Percentiles rank a stretch among this genome's conserved stretches.
phyloP scores from a whole-genome alignment of 2,888 invertebrate genomes.

The Drosophila emarginata region DNA sequence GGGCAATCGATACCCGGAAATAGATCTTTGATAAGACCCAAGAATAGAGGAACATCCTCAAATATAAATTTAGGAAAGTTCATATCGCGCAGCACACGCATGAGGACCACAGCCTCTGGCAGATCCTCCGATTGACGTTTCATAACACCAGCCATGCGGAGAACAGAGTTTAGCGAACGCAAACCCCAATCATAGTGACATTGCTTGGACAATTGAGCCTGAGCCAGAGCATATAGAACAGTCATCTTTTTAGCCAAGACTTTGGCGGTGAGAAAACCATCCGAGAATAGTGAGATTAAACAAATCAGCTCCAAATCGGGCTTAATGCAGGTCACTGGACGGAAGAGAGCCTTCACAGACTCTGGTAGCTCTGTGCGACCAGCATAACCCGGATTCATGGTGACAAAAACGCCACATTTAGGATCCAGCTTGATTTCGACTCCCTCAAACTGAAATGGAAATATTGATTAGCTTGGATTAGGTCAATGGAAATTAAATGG shows the following conservation, averaged over 20 bases:
- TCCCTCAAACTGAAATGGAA: conserved; percentile 88
- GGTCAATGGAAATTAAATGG: not conserved
- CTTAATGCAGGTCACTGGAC: conserved; percentile 95
- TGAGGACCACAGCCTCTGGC: conserved; percentile 92
- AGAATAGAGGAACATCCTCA: conserved; percentile 94
- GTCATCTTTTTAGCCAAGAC: conserved; percentile 97
- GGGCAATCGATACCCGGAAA: conserved; percentile 96
- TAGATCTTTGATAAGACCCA: conserved; percentile 92
- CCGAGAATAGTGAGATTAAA: conserved; percentile 94
- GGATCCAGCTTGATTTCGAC: conserved; percentile 91
- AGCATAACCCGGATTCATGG: conserved; percentile 97
- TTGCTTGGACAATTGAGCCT: conserved; percentile 95
- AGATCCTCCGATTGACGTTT: conserved; percentile 90
- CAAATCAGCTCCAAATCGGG: conserved; percentile 97
- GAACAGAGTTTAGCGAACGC: conserved; percentile 93
- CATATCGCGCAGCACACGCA: conserved; percentile 96
- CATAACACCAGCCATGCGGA: conserved; percentile 95
- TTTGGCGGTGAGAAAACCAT: conserved; percentile 95
- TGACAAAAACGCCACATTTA: conserved; percentile 96
- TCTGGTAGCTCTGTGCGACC: conserved; percentile 96
- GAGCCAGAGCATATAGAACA: conserved; percentile 92
- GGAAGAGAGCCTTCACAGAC: conserved; percentile 94
- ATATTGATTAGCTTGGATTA: too few species aligned
- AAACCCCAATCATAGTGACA: conserved; percentile 97
- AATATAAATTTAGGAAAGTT: conserved; percentile 96